phyloP scores from a whole-genome alignment of 2,113 vertebrate genomes.

The Phrynosoma platyrhinos region DNA sequence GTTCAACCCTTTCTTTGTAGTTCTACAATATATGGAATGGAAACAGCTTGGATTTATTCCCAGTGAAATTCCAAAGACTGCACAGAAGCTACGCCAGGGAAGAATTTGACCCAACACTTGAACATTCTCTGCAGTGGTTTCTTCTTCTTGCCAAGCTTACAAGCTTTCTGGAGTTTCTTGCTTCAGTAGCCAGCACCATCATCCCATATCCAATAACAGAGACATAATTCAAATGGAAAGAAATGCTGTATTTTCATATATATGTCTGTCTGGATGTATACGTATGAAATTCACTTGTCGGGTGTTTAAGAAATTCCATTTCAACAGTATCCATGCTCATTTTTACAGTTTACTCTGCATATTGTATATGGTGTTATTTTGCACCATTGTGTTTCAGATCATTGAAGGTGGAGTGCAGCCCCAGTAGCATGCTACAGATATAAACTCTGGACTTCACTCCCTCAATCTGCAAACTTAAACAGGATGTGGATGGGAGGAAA shows the following conservation, averaged over 20 bases:
- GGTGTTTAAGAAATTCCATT: constrained; percentile 44
- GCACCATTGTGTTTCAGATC: constrained; percentile 66
- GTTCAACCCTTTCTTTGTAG: constrained; percentile 51
- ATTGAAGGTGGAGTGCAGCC: constrained; percentile 59
- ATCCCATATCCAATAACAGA: constrained; percentile 40
- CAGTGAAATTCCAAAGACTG: constrained; percentile 41
- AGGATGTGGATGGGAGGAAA: constrained; percentile 65
- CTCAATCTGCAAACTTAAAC: constrained; percentile 64
- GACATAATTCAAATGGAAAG: constrained; percentile 3
- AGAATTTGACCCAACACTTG: constrained; percentile 35
- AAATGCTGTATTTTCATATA: constrained; percentile 30
- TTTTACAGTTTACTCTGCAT: constrained; percentile 13
- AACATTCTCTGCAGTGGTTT: constrained; percentile 52
- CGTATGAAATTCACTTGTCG: constrained; percentile 35
- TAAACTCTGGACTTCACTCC: too few relatives aligned
- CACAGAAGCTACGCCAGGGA: constrained; percentile 54
- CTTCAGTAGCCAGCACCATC: constrained; percentile 40
- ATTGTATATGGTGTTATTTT: constrained; percentile 62
- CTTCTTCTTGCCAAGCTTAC: constrained; percentile 45
- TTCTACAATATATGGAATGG: constrained; percentile 38
- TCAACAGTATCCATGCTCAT: constrained; percentile 54
- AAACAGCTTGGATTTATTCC: constrained; percentile 57
- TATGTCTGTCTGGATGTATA: constrained; percentile 51
- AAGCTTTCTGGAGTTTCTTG: constrained; percentile 60
- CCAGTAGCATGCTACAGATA: not conserved